A percentile compares a stretch with the other conserved stretches of the same genome.
phyloP scores from a whole-genome alignment of 2,113 vertebrate species.

The Sclerurus mexicanus region DNA sequence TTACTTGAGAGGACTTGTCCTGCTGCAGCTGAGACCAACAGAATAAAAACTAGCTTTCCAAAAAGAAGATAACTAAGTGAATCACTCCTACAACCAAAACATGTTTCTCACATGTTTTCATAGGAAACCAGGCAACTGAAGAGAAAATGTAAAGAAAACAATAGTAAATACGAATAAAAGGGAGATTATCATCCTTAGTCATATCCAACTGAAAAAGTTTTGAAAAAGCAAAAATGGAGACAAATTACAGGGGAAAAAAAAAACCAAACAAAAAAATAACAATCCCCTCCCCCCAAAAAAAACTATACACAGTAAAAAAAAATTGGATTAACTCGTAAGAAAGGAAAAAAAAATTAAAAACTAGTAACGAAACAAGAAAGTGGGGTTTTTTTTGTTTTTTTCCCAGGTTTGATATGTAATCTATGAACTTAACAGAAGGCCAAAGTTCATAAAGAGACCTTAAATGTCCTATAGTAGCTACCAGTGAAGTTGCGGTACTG shows the following conservation, averaged over 20 bases:
- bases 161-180: background rate
- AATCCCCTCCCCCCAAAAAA: too few species aligned
- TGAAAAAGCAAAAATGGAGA: background rate
- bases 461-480: background rate
- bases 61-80: background rate
- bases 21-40: background rate
- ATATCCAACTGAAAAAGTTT: background rate
- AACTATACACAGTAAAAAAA: background rate
- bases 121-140: background rate
- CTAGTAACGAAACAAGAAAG: background rate
- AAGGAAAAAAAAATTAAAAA: background rate
- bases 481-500: background rate
- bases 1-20: background rate
- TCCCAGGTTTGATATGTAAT: background rate
- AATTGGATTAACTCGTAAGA: background rate
- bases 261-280: too few species aligned
- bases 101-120: background rate
- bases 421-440: constrained; percentile 12
- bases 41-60: background rate
- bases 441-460: constrained; percentile 18
- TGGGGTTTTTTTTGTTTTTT: background rate
- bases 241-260: background rate
- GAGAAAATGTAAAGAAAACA: background rate
- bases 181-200: background rate
- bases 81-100: background rate